These are phyloP conservation scores for Pseudomyrmex flavicornis DNA, from an alignment of 1,140 invertebrate genomes.

Conservation along the genomic window DNA sequence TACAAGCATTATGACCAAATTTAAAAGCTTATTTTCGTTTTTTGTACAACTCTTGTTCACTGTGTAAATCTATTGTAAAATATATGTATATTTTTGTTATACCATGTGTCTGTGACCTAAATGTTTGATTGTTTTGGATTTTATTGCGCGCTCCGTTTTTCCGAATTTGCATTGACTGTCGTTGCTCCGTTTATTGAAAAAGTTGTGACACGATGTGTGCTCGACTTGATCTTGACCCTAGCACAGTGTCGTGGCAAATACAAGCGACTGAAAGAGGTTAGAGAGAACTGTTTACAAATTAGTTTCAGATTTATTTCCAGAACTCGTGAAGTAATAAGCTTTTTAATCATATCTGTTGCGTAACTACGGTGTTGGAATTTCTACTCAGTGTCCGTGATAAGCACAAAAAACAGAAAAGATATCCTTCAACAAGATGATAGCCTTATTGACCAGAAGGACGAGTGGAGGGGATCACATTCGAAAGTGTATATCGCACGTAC, in stretches of 20 bases:
- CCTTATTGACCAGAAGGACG: slow-evolving; percentile 20
- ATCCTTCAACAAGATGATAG: slow-evolving; percentile 19
- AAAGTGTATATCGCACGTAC: slow-evolving; percentile 59
- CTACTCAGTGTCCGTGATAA: too few species aligned
- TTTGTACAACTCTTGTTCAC: too few species aligned
- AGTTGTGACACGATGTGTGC: too few species aligned
- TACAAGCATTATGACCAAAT: too few species aligned
- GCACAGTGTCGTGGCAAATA: too few species aligned
- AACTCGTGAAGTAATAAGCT: neutral
- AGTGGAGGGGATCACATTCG: slow-evolving; percentile 55
- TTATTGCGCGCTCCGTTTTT: neutral
- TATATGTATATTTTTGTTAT: neutral
- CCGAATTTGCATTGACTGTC: neutral
- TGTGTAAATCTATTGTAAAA: too few species aligned
- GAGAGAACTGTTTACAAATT: neutral
- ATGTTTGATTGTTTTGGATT: too few species aligned
- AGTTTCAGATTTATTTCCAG: neutral
- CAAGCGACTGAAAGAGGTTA: slow-evolving; percentile 27
- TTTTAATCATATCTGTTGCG: slow-evolving; percentile 3
- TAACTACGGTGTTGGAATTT: neutral
- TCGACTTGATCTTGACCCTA: neutral
- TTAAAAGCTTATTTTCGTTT: too few species aligned
- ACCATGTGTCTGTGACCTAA: too few species aligned
- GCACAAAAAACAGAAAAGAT: neutral
- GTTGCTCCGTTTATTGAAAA: neutral